Evolutionary conservation across 1,140 invertebrate genomes (phyloP).

Genomic region (Calosoma granatense): DNA sequence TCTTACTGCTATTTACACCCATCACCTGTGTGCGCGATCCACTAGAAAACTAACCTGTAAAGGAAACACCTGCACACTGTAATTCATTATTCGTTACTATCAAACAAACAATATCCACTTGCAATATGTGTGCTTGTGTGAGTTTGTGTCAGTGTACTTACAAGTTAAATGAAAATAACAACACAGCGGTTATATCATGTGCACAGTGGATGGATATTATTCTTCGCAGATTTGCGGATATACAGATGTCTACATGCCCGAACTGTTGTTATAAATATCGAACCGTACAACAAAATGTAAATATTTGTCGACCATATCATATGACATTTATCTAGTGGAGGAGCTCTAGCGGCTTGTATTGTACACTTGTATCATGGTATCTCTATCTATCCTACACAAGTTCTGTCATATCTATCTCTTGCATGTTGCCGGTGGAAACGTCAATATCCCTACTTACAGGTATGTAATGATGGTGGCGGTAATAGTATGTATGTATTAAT

Average conservation of each 20-base stretch:
- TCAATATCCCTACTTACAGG: too few relatives aligned
- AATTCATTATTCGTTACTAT: neutral
- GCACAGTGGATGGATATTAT: neutral
- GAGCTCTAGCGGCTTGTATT: too few relatives aligned
- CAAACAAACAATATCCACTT: neutral
- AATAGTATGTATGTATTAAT: too few relatives aligned
- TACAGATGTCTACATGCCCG: neutral
- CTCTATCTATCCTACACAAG: neutral
- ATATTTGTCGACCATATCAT: neutral
- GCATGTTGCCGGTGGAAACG: neutral
- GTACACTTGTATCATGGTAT: too few relatives aligned
- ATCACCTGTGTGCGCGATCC: slow-evolving; percentile 17
- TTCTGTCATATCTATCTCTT: too few relatives aligned
- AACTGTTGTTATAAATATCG: neutral
- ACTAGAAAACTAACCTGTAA: neutral
- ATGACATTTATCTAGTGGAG: neutral
- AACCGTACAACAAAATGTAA: neutral
- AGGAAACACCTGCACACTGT: neutral
- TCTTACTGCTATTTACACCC: slow-evolving; percentile 45
- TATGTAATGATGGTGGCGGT: too few relatives aligned
- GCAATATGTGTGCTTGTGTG: too few relatives aligned
- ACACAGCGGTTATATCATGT: neutral
- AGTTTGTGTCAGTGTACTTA: too few relatives aligned
- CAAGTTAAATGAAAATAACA: too few relatives aligned
- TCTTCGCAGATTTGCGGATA: neutral